Evolutionary conservation across 23 tunicate species (phyloP), one percentile per base, ranked within the genome.

Genomic region (Ascidia mentula): DNA sequence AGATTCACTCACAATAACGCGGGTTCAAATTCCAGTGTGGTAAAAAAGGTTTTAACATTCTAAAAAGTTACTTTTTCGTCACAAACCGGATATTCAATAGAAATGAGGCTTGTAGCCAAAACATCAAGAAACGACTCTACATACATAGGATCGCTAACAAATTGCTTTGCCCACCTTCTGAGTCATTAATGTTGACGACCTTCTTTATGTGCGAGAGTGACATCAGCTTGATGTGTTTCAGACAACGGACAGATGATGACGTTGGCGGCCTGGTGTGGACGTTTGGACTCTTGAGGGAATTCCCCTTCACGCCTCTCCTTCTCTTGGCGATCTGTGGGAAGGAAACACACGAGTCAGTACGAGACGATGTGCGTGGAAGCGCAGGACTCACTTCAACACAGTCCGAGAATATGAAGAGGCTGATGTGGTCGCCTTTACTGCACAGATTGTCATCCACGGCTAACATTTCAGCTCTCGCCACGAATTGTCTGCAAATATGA

Each of bases 181-280:
- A 85, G 72, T 93, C 86, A 24, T 84, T 88, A 36, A 84, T 85
- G 45, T 88, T 59, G 45, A 93, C 98, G 6, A 93, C 88, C 33
- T 93, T 85, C 82, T 88, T 93, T 34, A 93, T 93, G 80, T 93
- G 93, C 17, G 87, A 80, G 31, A 93, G 76, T 5, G 98, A 93
- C 93, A 93, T 60, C 6, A 88, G 84, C 46, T 88, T 93, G 72
- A 88, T 69, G 61, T 93, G 98, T 79, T 93, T 93, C 76, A 93
- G 61, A 18, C 86, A 81, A 15, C 79, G 76, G 1, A 69, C 74
- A 9, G 61, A 69, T 3, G 89, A 70, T 6, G 34, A n/a, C n/a
- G n/a, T n/a, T 5, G 83, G 71, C 8, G 84, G 82, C 15, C 88
- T 72, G 34, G 81, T 65, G 74, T 92, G 91, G 28, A 92, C 92